Conservation (phyloP, 2,797 vertebrate genomes). For the Tapera naevia region DNA sequence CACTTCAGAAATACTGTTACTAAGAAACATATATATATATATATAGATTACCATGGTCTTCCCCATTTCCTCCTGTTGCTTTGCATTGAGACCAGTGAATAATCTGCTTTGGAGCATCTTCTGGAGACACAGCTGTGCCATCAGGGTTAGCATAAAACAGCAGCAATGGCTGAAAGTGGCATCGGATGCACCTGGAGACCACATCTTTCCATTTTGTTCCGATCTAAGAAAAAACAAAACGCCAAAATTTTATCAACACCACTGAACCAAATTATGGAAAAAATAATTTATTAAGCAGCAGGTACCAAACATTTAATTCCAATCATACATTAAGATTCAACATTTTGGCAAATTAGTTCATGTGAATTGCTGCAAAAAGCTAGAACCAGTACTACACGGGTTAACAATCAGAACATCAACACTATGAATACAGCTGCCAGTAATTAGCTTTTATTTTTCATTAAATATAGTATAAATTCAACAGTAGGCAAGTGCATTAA, state of each 20-base stretch:
- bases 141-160: conserved; percentile 95
- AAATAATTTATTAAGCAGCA: background rate
- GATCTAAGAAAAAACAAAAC: conserved; percentile 74
- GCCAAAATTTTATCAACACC: background rate
- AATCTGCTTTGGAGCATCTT: conserved; percentile 82
- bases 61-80: conserved; percentile 73
- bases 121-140: conserved; percentile 86
- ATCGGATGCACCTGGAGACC: conserved; percentile 90
- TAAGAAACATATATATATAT: background rate
- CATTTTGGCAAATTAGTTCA: background rate
- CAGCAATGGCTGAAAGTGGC: conserved; percentile 96
- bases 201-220: conserved; percentile 96
- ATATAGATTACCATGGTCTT: conserved; percentile 78
- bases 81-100: conserved; percentile 81
- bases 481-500: background rate
- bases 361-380: background rate
- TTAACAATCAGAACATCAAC: background rate
- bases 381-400: background rate
- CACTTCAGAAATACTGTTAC: background rate
- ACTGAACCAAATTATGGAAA: background rate
- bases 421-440: background rate
- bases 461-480: background rate
- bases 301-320: background rate
- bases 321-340: background rate
- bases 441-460: background rate